These are phyloP conservation scores for Aurelia aurita DNA, from an alignment of 30 jellyfish, hydroid and myxozoan species.

Conservation along the genomic window DNA sequence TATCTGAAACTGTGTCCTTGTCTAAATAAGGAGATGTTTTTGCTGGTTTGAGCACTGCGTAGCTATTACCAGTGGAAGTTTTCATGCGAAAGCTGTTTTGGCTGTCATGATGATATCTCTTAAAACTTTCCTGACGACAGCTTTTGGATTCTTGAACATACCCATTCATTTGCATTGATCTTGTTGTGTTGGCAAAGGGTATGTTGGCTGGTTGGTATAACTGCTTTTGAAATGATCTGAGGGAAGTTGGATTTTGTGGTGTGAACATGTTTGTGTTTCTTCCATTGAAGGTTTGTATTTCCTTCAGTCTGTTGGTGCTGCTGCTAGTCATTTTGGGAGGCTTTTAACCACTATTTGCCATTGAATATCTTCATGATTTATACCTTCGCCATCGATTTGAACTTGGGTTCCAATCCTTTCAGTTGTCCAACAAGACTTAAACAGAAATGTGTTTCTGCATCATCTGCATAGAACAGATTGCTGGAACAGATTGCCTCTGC, in stretches of 20 bases:
- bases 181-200: too few relatives aligned
- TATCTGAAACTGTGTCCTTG: too few relatives aligned
- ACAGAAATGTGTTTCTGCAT: slow-evolving; percentile 24
- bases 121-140: neutral
- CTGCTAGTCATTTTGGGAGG: neutral
- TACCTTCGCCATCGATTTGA: slow-evolving; percentile 31
- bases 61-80: too few relatives aligned
- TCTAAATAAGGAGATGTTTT: too few relatives aligned
- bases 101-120: neutral
- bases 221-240: too few relatives aligned
- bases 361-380: slow-evolving; percentile 24
- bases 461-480: too few relatives aligned
- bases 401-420: slow-evolving; percentile 22
- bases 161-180: too few relatives aligned
- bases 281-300: neutral
- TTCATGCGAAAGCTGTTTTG: neutral
- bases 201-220: too few relatives aligned
- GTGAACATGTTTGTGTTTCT: neutral
- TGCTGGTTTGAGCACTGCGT: too few relatives aligned
- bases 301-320: slow-evolving; percentile 16
- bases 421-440: slow-evolving; percentile 35
- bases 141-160: too few relatives aligned
- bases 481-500: too few relatives aligned
- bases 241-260: slow-evolving; percentile 6
- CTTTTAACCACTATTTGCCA: slow-evolving; percentile 47